Evolutionary conservation across 2,797 vertebrate species (phyloP).

Genomic region (Silurus lanzhouensis): DNA sequence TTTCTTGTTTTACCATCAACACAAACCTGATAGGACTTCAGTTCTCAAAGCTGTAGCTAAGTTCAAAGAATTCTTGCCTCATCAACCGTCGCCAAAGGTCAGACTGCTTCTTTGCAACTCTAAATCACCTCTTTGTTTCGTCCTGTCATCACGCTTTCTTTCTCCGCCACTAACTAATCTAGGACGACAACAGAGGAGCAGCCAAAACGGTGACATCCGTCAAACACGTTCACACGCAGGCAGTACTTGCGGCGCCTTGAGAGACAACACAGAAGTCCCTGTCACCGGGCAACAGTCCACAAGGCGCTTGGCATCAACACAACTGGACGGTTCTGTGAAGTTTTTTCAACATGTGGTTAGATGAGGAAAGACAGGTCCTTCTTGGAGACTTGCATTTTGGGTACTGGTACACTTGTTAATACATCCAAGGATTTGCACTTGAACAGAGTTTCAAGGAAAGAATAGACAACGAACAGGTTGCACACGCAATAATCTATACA

Average conservation of each 20-base stretch:
- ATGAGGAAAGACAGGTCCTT: slow-evolving; percentile 32
- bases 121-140: slow-evolving; percentile 31
- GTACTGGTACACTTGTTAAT: neutral
- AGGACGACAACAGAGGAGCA: neutral
- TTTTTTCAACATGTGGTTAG: slow-evolving; percentile 40
- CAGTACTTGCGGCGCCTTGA: slow-evolving; percentile 35
- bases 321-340: slow-evolving; percentile 42
- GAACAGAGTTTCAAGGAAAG: neutral
- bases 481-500: neutral
- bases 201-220: slow-evolving; percentile 48
- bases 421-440: neutral
- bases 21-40: neutral
- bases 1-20: neutral
- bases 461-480: neutral
- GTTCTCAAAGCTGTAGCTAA: neutral
- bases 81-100: slow-evolving; percentile 5
- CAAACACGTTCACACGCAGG: slow-evolving; percentile 54
- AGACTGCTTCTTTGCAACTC: neutral
- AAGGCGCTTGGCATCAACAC: slow-evolving; percentile 58
- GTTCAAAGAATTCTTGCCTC: slow-evolving; percentile 9
- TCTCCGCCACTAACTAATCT: slow-evolving; percentile 22
- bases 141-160: slow-evolving; percentile 13
- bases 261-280: slow-evolving; percentile 41
- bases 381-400: slow-evolving; percentile 12
- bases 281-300: slow-evolving; percentile 63